These are phyloP conservation scores for Vireo altiloquus DNA, from an alignment of 2,113 vertebrate species.

Conservation along the genomic window DNA sequence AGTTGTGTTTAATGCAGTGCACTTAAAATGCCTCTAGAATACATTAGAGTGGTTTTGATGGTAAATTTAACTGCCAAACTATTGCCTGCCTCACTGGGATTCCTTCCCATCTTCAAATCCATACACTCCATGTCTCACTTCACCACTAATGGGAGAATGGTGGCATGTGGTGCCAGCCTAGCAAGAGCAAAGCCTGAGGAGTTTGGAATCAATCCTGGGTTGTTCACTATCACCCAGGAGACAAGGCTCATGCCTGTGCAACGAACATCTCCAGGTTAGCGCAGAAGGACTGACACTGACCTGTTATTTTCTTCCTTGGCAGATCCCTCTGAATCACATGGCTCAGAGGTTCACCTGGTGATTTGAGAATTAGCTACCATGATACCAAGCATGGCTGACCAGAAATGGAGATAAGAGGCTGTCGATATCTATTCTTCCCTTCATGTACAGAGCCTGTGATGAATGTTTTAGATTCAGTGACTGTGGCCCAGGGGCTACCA, in stretches of 20 bases:
- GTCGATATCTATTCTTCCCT: background rate
- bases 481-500: background rate
- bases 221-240: slow-evolving; percentile 33
- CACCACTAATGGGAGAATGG: background rate
- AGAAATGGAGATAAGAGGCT: background rate
- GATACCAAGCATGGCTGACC: background rate
- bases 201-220: background rate
- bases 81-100: background rate
- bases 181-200: background rate
- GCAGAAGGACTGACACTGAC: background rate
- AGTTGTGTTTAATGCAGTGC: slow-evolving; percentile 45
- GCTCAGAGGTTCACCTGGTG: background rate
- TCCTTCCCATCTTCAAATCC: slow-evolving; percentile 2
- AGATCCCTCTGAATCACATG: background rate
- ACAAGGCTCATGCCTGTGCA: background rate
- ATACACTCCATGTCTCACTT: background rate
- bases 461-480: background rate
- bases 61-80: slow-evolving; percentile 49
- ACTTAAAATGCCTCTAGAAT: slow-evolving; percentile 44
- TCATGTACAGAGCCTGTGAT: background rate
- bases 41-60: slow-evolving; percentile 12
- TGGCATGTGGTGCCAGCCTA: background rate
- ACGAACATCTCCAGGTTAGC: fast-evolving
- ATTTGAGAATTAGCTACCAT: background rate
- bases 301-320: slow-evolving; percentile 22